Evolutionary conservation across 2,888 invertebrate species (phyloP), one percentile per base, ranked within the genome.

Genomic region (Pristionchus mayeri): DNA sequence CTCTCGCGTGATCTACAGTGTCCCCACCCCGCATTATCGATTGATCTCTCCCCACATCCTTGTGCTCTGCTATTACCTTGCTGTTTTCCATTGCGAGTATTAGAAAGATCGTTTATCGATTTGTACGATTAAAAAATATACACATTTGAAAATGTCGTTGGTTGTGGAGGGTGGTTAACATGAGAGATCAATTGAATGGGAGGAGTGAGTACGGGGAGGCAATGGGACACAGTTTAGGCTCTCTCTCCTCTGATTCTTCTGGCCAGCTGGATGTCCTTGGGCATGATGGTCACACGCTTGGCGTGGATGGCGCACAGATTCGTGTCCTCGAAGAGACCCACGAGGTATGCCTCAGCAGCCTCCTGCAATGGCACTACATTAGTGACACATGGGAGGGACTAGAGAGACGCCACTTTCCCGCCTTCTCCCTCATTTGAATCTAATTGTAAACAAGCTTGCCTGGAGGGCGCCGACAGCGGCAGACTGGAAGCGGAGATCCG

Each of bases 281-380:
- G 97, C 97, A 97, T 97, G 94, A 98, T 97, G 88, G 97, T 98
- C 84, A 98, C 97, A 92, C 97, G 96, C 94, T 97, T 97, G 91
- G 97, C 97, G 93, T 98, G 97, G 93, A 98, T 97, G 71, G 97
- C 97, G 94, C 97, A 97, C 95, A 98, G 95, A 94, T 98, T 98
- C 90, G 97, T 98, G 94, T 98, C 97, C 95, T 98, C 97, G 94
- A 98, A 98, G 86, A 98, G 95, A 89, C 97, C 97, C 85, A 97
- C 97, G 90, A 97, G 94, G 93, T 97, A 97, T 16, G 96, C 96
- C 94, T 97, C 96, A 91, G 85, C 84, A n/a, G 86, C 84, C 84
- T 86, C 87, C 85, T 87, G 82, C 21, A 81, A 75, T 18, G 11
- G 50, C 21, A 76, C 1, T 3, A 9, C 37, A n/a, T 63, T 63